Conservation (phyloP, 2,888 invertebrate genomes). For the Julus scandinavius region DNA sequence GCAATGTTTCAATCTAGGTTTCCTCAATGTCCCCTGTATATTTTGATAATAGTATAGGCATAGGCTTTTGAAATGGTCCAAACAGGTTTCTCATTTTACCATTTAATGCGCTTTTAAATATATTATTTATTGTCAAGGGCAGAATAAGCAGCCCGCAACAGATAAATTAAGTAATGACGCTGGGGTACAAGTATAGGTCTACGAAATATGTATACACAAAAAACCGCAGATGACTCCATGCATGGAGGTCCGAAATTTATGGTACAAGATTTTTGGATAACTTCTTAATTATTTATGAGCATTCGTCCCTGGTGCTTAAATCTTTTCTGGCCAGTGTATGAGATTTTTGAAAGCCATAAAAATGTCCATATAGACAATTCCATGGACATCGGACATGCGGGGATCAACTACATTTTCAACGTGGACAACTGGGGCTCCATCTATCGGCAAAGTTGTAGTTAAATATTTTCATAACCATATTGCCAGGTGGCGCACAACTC, state of each 20-base stretch:
- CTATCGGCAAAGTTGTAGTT: neutral
- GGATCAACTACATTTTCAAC: neutral
- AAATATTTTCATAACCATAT: too few species aligned
- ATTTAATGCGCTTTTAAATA: conserved; percentile 13
- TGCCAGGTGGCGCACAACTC: too few species aligned
- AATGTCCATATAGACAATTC: neutral
- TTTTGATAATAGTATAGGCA: too few species aligned
- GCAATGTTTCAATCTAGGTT: too few species aligned
- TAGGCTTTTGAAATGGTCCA: too few species aligned
- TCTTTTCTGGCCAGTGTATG: conserved; percentile 9
- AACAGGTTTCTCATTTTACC: neutral
- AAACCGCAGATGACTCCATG: conserved; percentile 11
- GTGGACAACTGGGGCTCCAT: neutral
- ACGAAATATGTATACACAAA: neutral
- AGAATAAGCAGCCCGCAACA: conserved; percentile 6
- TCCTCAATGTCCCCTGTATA: too few species aligned
- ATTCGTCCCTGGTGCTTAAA: neutral
- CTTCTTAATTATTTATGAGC: conserved; percentile 33
- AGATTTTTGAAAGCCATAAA: conserved; percentile 13
- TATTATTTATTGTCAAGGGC: conserved; percentile 2
- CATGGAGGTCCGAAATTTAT: conserved; percentile 26
- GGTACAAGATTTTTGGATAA: conserved; percentile 17
- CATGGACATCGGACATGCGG: neutral
- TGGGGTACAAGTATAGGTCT: neutral
- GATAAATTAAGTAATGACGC: conserved; percentile 33